Evolutionary conservation across 2,113 vertebrate genomes (phyloP), one percentile per base, ranked within the genome.

Genomic region (Cichladusa arquata): DNA sequence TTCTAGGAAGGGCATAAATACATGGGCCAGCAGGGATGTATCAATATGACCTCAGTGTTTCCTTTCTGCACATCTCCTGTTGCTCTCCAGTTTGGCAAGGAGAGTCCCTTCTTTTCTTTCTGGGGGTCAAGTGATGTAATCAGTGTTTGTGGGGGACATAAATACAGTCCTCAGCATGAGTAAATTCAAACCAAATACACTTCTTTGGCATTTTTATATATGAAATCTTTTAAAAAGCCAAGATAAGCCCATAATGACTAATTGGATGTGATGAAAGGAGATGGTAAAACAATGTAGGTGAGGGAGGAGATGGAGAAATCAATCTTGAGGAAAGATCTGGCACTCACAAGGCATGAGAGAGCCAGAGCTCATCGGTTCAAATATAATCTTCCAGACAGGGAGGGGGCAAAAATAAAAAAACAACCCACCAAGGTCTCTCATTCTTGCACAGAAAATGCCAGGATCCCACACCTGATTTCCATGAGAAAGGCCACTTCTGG

Each of bases 401-500:
- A 24, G n/a, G 47, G 9, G 20, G 10, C 2, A 5, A 22, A 58
- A 20, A 33, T n/a, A 4, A 20, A 8, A 19, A 48, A 33, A 38
- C 62, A 69, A 38, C 45, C 33, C 62, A 54, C 19, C 58, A 12
- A 11, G 0, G 1, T 78, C 33, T 82, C 28, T 85, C 45, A 61
- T 82, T 82, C 54, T 78, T 54, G 48, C 26, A 31, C 4, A 5
- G 76, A 93, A 70, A 95, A 90, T 81, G 34, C 76, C 1, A 1
- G 51, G 23, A 47, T 88, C 26, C 76, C 0, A 24, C 1, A 16
- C 88, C 86, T 91, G 67, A 96, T 97, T 95, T 96, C 90, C 94
- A 93, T 95, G 80, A 97, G 72, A 97, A 95, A 91, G 51, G 61
- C 72, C 57, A 64, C 47, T 84, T 86, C 83, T 94, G 83, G 57